Evolutionary conservation across 2,113 vertebrate species (phyloP), one percentile per base, ranked within the genome.

Genomic region (Equus quagga): DNA sequence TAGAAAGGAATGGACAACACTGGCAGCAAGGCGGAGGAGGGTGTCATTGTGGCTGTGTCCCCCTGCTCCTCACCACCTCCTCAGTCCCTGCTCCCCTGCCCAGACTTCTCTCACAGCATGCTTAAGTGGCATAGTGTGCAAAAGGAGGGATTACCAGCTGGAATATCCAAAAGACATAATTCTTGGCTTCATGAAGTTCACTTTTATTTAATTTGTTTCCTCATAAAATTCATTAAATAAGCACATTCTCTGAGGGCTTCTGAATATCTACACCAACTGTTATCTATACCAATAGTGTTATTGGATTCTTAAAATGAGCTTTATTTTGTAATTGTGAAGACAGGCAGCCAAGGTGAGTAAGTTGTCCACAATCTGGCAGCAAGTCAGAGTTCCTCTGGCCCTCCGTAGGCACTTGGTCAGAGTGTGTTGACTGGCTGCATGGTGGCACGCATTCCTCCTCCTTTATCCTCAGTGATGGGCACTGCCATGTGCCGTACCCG

Each of bases 281-380:
- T 70, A 46, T 54, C 51, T 54, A 92, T 79, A 31, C 65, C 36
- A 72, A 24, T 36, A 33, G 51, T 62, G 51, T 81, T 60, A 60
- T 5, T 60, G 51, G 58, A 81, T 65, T 60, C 60, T 60, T 87
- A 49, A 81, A 60, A 87, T 36, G 87, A 81, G 41, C 26, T 54
- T 90, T 33, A 82, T 76, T 88, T 92, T 82, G 12, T 44, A 76
- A 69, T 24, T 15, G 41, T 51, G 49, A 88, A 91, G 75, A 69
- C 8, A 60, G 33, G 33, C 33, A 67, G 14, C 21, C 8, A 67
- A 80, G 70, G 15, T 19, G 11, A 54, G 26, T 24, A 33, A 76
- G 36, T 26, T 58, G 92, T 64, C 81, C 80, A 23, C 60, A 54
- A 36, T 62, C 26, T 11, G 10, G 21, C 26, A n/a, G 78, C 14